phyloP scores from a whole-genome alignment of 2,113 vertebrate genomes.

The Podilymbus podiceps region DNA sequence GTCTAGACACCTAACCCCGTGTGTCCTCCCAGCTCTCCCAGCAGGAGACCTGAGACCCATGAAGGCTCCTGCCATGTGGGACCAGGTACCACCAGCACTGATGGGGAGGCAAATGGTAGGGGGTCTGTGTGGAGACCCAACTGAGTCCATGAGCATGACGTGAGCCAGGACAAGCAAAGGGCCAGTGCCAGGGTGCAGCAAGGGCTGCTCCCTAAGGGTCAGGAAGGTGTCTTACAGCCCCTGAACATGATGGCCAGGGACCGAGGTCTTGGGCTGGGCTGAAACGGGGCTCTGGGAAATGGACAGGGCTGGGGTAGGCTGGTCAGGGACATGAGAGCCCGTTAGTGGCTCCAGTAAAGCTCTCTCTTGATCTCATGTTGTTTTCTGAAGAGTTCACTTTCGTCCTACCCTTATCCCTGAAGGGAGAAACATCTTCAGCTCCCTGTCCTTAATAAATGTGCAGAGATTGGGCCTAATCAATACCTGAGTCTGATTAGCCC shows the following conservation, averaged over 20 bases:
- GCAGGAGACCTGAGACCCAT: neutral
- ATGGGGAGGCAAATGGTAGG: neutral
- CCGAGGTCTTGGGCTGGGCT: neutral
- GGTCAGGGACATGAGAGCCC: too few species aligned
- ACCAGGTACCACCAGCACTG: neutral
- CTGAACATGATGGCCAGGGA: neutral
- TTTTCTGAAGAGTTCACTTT: neutral
- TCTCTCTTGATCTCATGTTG: neutral
- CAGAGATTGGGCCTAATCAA: neutral
- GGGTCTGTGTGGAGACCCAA: neutral
- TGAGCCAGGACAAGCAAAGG: neutral
- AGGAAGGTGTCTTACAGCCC: neutral
- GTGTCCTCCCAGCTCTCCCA: neutral
- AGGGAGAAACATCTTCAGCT: neutral
- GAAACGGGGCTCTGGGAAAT: too few species aligned
- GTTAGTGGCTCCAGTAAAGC: neutral
- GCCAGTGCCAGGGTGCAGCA: neutral
- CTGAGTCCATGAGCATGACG: fast-evolving
- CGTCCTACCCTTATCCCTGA: neutral
- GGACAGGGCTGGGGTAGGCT: neutral
- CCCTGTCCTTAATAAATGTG: neutral
- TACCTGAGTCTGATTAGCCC: neutral
- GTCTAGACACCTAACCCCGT: fast-evolving
- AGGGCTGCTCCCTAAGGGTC: neutral
- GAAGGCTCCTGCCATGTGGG: neutral